These are phyloP conservation scores for Chromobotia macracanthus DNA, from an alignment of 2,797 vertebrate genomes.

Conservation along the genomic window DNA sequence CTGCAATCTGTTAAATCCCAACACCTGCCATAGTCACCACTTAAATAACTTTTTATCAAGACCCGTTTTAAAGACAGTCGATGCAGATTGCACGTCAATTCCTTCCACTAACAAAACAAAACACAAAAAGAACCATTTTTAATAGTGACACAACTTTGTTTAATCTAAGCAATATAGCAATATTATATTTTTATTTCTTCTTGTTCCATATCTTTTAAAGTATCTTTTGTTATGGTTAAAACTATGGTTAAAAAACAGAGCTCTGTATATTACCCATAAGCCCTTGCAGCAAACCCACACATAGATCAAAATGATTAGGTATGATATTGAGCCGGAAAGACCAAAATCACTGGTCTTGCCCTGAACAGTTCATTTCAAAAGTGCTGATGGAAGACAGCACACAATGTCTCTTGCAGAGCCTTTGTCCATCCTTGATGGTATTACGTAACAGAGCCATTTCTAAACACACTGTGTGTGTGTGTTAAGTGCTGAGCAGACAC, in stretches of 20 bases:
- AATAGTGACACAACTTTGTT: no score
- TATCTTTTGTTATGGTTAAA: background rate
- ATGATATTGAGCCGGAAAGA: conserved; percentile 14
- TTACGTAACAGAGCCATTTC: conserved; percentile 37
- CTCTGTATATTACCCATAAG: background rate
- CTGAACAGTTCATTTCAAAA: conserved; percentile 9
- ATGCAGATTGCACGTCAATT: background rate
- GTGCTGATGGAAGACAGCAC: conserved; percentile 30
- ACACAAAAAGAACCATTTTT: background rate
- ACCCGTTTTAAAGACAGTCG: background rate
- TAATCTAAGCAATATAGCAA: no score
- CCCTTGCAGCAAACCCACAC: background rate
- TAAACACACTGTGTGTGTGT: background rate
- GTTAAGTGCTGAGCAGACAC: conserved; percentile 25
- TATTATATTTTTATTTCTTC: background rate
- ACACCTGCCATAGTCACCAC: background rate
- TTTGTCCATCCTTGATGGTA: conserved; percentile 30
- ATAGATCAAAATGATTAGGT: background rate
- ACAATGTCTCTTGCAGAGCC: conserved; percentile 26
- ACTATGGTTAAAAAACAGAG: background rate
- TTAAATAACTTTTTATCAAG: background rate
- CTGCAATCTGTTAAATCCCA: background rate
- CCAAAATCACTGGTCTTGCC: background rate
- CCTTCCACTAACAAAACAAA: background rate
- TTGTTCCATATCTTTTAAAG: background rate